Evolutionary conservation across 2,888 invertebrate species (phyloP).

Genomic region (Spilarctia lutea): DNA sequence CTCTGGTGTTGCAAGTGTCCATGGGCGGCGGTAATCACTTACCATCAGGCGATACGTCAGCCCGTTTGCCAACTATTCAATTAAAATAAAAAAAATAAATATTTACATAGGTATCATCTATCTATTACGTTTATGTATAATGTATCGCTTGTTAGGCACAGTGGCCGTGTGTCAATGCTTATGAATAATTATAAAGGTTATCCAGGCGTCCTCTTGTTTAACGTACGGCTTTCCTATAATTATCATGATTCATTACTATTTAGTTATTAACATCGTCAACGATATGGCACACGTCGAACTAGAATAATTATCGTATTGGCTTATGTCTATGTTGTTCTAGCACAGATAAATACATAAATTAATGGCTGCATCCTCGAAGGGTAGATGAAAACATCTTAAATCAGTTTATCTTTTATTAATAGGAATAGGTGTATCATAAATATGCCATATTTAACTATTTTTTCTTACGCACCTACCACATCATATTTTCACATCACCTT

Average conservation of each 20-base stretch:
- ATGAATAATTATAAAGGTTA: constrained; percentile 22
- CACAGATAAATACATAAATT: too few relatives aligned
- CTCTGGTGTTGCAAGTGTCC: too few relatives aligned
- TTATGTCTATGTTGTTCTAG: not conserved
- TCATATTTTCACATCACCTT: too few relatives aligned
- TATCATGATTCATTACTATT: constrained; percentile 9
- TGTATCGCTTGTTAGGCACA: constrained; percentile 1
- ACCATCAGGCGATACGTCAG: too few relatives aligned
- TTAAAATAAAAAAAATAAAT: not conserved
- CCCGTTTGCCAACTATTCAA: too few relatives aligned
- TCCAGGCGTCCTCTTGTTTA: constrained; percentile 2
- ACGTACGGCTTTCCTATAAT: constrained; percentile 11
- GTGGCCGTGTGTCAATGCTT: constrained; percentile 11
- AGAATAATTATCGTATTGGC: not conserved
- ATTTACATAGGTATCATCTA: not conserved
- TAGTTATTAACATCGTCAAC: not conserved
- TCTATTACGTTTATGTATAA: constrained; percentile 9
- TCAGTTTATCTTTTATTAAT: too few relatives aligned
- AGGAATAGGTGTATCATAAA: too few relatives aligned
- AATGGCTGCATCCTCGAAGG: too few relatives aligned
- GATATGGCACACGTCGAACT: not conserved
- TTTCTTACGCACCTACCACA: too few relatives aligned
- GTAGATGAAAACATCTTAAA: too few relatives aligned
- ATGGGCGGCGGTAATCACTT: too few relatives aligned
- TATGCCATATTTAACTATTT: too few relatives aligned